Evolutionary conservation across 2,888 invertebrate species (phyloP), one percentile per base, ranked within the genome.

Genomic region (Serripes groenlandicus): DNA sequence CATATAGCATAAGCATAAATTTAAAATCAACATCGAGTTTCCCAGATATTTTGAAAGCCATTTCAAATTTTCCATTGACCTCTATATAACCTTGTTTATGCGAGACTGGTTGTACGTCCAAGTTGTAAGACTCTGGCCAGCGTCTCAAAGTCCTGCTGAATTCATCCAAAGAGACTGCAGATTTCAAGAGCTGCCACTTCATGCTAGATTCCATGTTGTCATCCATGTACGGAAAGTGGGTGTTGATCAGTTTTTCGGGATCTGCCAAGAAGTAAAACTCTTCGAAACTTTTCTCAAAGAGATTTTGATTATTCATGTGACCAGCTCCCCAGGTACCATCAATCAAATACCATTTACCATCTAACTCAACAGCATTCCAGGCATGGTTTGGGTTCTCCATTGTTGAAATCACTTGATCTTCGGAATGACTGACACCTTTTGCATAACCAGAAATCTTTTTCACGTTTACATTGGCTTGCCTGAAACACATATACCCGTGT

Each of bases 211-310:
- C 60, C 72, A 86, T 78, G 34, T 88, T 75, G 5, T 75, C 54
- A 26, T 88, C 77, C 75, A 83, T 78, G 23, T 84, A 87, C 21
- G 90, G 89, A 71, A 89, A 89, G 71, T 91, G 91, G 21, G 77
- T 69, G 28, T 79, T 75, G n/a, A 88, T 74, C 30, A 91, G 88
- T 26, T 78, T 78, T 32, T 87, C 81, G 0, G 91, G 91, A 42
- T 90, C 89, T 0, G 91, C 87, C 9, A 92, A 78, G 81, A 92
- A 92, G 70, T 88, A 91, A 64, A 85, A 84, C 3, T 92, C 92
- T 11, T 88, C 78, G 34, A 84, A 87, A 5, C 83, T 49, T 37
- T 82, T 82, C 18, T 56, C 23, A 26, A 71, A 80, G 21, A 1
- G 3, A 23, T 42, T 42, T 26, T 58, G 58, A 11, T n/a, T 58